A percentile compares a stretch with the other conserved stretches of the same genome.
Evolutionary conservation across 2,113 vertebrate species (phyloP).

Genomic region (Pelobates fuscus): DNA sequence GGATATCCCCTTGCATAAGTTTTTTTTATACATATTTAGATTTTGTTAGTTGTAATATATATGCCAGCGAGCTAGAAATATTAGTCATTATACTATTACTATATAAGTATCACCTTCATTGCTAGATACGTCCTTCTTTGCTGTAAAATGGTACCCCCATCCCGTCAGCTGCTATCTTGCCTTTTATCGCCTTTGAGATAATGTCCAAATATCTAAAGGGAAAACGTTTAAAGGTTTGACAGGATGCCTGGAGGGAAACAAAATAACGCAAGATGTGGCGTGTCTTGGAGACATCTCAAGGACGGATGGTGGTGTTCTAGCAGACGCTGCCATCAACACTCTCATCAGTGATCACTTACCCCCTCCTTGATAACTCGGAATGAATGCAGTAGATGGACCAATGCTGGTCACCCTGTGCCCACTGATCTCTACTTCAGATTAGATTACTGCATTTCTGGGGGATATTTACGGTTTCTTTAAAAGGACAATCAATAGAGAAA

Average conservation of each 20-base stretch:
- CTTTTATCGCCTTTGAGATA: slow-evolving; percentile 36
- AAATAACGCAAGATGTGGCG: slow-evolving; percentile 8
- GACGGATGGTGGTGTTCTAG: slow-evolving; percentile 53
- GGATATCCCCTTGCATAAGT: no score
- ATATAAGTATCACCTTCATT: slow-evolving; percentile 20
- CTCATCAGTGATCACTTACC: slow-evolving; percentile 35
- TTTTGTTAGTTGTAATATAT: no score
- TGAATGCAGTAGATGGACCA: not conserved
- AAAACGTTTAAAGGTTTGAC: slow-evolving; percentile 9
- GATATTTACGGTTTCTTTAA: no score
- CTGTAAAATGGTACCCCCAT: not conserved
- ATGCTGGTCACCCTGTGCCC: not conserved
- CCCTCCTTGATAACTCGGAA: not conserved
- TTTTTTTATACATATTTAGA: no score
- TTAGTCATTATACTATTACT: not conserved
- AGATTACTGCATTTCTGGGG: not conserved
- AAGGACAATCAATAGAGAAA: no score
- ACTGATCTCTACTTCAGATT: not conserved
- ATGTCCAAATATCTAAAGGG: not conserved
- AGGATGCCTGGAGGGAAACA: slow-evolving; percentile 38
- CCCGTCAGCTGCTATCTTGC: slow-evolving; percentile 20
- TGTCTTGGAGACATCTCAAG: slow-evolving; percentile 56
- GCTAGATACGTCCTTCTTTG: slow-evolving; percentile 29
- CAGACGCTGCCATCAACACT: slow-evolving; percentile 54
- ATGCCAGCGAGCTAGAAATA: no score